A percentile compares a stretch with the other conserved stretches of the same genome.
Evolutionary conservation across 2,113 vertebrate genomes (phyloP).

Genomic region (Pica pica): DNA sequence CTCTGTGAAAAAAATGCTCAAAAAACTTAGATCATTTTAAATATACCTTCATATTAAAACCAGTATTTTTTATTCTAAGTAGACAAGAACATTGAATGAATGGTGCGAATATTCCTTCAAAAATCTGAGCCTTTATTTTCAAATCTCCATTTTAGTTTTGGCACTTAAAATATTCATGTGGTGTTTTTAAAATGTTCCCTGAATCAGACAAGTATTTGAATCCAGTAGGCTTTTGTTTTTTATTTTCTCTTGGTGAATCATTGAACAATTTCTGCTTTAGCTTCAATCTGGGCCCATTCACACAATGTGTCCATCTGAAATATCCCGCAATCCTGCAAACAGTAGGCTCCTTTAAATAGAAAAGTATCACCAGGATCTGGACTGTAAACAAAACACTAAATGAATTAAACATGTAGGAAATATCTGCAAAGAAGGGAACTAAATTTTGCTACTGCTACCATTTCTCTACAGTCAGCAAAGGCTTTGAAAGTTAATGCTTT

Average conservation of each 20-base stretch:
- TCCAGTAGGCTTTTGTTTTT: conserved; percentile 26
- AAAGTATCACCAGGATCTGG: conserved; percentile 5
- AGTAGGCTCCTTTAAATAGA: conserved; percentile 17
- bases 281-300: conserved; percentile 47
- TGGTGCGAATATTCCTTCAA: background rate
- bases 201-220: conserved; percentile 23
- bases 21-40: background rate
- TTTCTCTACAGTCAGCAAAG: background rate
- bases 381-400: conserved; percentile 4
- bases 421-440: background rate
- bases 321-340: conserved; percentile 15
- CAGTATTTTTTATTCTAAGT: background rate
- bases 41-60: background rate
- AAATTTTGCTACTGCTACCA: background rate
- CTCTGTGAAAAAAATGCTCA: background rate
- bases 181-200: conserved; percentile 50
- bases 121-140: background rate
- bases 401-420: conserved; percentile 12
- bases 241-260: conserved; percentile 47
- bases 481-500: background rate
- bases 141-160: background rate
- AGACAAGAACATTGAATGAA: background rate
- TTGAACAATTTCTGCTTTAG: conserved; percentile 41
- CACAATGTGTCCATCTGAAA: conserved; percentile 4
- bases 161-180: conserved; percentile 41